Evolutionary conservation across 2,113 vertebrate genomes (phyloP), one percentile per base, ranked within the genome.

Genomic region (Hylia prasina): DNA sequence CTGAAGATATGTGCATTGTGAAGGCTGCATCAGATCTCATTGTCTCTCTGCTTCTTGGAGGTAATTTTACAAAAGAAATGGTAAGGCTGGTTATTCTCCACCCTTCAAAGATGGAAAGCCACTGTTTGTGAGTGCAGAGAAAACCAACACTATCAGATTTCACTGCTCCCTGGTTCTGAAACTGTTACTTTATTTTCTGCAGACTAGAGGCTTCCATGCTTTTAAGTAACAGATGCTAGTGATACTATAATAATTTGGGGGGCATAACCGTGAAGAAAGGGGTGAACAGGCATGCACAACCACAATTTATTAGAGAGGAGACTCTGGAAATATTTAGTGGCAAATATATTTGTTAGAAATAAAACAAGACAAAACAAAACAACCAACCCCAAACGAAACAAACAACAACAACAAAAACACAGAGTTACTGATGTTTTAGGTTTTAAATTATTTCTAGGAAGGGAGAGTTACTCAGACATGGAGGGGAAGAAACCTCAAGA

Each of bases 21-120:
- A 99, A 99, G 96, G 98, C 99, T 33, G 98, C 98, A 37, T 99
- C 99, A 9, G 98, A 98, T 97, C 98, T 99, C 70, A 98, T 99
- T 4, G 98, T 99, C 35, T 98, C 98, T 15, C 95, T 99, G 54
- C 98, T 99, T 48, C 97, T 99, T 82, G 98, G 98, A 97, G 99
- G 99, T 99, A 98, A 98, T 97, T 98, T 98, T 25, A 98, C 96
- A 79, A 96, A 98, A 79, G 13, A 77, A 97, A 98, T 9, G 72
- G 97, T 97, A 89, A 95, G 76, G 10, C 5, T 82, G 31, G 6
- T 70, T 73, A 31, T 23, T 63, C 23, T 54, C 33, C 69, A 3
- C 15, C 31, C 7, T 45, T n/a, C 42, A 37, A 27, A 81, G 14
- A 24, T 13, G 2, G 54, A 72, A 83, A 84, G 42, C 3, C 51